Evolutionary conservation across 2,113 vertebrate species (phyloP).

Genomic region (Nerophis ophidion): DNA sequence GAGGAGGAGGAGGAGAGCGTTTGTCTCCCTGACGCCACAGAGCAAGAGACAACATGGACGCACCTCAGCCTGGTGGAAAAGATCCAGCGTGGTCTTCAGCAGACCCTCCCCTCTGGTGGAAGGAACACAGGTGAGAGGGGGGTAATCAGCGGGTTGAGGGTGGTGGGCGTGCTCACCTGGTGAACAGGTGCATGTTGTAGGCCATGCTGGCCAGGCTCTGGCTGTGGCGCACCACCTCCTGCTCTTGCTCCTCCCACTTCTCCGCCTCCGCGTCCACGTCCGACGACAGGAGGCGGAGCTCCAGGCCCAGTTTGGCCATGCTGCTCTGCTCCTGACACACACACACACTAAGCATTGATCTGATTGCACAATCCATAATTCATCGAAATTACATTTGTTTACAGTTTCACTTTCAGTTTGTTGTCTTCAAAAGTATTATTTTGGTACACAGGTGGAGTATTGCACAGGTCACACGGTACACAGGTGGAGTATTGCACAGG

Average conservation of each 20-base stretch:
- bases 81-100: conserved; percentile 90
- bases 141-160: too few species aligned
- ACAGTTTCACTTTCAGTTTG: too few species aligned
- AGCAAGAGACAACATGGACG: conserved; percentile 1
- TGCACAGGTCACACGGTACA: too few species aligned
- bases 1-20: conserved; percentile 3
- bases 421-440: too few species aligned
- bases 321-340: conserved; percentile 82
- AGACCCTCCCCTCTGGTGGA: conserved; percentile 88
- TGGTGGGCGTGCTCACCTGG: conserved; percentile 77
- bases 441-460: too few species aligned
- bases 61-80: conserved; percentile 95
- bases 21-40: conserved; percentile 18
- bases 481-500: too few species aligned
- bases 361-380: too few species aligned
- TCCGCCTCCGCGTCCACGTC: conserved; percentile 87
- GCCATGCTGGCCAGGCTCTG: conserved; percentile 91
- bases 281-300: conserved; percentile 86
- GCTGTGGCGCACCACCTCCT: conserved; percentile 79
- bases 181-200: conserved; percentile 94
- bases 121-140: conserved; percentile 20
- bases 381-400: too few species aligned
- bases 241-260: conserved; percentile 93
- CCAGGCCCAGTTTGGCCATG: conserved; percentile 88
- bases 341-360: conserved; percentile 7